Percentiles rank a stretch among this genome's conserved stretches.
These are phyloP conservation scores for Temnothorax nylanderi DNA, from an alignment of 1,140 invertebrate genomes.

Conservation along the genomic window DNA sequence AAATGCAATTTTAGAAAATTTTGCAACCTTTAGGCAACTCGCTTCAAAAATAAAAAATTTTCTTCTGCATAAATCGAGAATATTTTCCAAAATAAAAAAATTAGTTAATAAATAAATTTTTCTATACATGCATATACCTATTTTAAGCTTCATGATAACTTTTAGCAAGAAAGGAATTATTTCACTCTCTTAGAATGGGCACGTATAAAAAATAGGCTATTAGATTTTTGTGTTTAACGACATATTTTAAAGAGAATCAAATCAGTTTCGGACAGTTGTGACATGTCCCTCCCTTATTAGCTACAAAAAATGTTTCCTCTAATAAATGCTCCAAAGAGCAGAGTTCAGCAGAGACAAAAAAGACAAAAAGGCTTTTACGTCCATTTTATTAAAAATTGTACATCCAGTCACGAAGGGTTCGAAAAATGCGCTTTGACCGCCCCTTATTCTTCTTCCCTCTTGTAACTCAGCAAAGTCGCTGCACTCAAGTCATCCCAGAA, in stretches of 20 bases:
- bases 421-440: background rate
- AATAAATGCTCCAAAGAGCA: background rate
- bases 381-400: conserved; percentile 4
- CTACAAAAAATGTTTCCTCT: background rate
- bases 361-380: background rate
- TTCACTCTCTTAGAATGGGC: too few relatives aligned
- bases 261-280: background rate
- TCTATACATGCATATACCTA: too few relatives aligned
- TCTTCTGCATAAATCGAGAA: too few relatives aligned
- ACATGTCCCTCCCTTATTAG: background rate
- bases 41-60: too few relatives aligned
- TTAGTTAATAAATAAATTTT: too few relatives aligned
- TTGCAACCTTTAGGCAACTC: too few relatives aligned
- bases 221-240: too few relatives aligned
- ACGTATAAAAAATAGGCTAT: too few relatives aligned
- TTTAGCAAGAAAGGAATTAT: too few relatives aligned
- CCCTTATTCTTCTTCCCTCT: background rate
- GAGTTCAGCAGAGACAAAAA: background rate
- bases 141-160: too few relatives aligned
- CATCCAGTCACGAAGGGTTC: background rate
- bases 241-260: background rate
- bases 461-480: conserved; percentile 26
- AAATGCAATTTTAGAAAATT: background rate
- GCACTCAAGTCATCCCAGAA: conserved; percentile 53
- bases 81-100: too few relatives aligned